Percentiles rank a stretch among this genome's conserved stretches.
These are phyloP conservation scores for Hylyphantes graminicola DNA, from an alignment of 1,140 invertebrate species.

Conservation along the genomic window DNA sequence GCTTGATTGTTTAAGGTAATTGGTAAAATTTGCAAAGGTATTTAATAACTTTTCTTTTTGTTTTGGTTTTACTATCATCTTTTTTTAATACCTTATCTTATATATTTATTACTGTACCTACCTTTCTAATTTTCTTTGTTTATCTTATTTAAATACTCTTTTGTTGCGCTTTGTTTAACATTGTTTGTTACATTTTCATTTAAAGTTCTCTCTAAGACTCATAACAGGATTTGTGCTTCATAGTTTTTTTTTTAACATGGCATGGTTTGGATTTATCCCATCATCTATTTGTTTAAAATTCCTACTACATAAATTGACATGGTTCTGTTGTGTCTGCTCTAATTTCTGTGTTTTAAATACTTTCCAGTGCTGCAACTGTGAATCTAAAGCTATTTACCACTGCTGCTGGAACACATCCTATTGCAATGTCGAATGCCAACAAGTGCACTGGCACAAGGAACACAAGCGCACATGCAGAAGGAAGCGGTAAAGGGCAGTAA, in stretches of 20 bases:
- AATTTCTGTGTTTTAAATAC: neutral
- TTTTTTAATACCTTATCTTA: too few relatives aligned
- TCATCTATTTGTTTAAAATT: neutral
- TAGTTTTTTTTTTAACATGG: neutral
- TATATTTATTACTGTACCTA: too few relatives aligned
- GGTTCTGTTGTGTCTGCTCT: neutral
- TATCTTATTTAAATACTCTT: too few relatives aligned
- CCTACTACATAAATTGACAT: neutral
- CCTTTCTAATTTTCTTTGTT: neutral
- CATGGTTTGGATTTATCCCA: neutral
- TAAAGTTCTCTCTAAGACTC: too few relatives aligned
- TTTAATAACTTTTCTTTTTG: too few relatives aligned
- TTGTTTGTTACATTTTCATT: too few relatives aligned
- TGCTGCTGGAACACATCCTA: conserved; percentile 93
- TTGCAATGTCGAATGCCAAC: conserved; percentile 84
- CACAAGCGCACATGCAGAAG: conserved; percentile 83
- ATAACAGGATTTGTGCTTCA: neutral
- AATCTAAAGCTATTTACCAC: conserved; percentile 87
- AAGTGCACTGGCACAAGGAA: conserved; percentile 84
- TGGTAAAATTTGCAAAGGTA: too few relatives aligned
- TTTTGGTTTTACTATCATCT: too few relatives aligned
- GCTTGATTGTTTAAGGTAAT: too few relatives aligned
- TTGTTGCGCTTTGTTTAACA: too few relatives aligned
- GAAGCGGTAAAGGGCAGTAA: conserved; percentile 69
- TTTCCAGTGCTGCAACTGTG: conserved; percentile 84